Percentiles rank a stretch among this genome's conserved stretches.
These are phyloP conservation scores for Sapayoa aenigma DNA, from an alignment of 2,113 vertebrate genomes.

Conservation along the genomic window DNA sequence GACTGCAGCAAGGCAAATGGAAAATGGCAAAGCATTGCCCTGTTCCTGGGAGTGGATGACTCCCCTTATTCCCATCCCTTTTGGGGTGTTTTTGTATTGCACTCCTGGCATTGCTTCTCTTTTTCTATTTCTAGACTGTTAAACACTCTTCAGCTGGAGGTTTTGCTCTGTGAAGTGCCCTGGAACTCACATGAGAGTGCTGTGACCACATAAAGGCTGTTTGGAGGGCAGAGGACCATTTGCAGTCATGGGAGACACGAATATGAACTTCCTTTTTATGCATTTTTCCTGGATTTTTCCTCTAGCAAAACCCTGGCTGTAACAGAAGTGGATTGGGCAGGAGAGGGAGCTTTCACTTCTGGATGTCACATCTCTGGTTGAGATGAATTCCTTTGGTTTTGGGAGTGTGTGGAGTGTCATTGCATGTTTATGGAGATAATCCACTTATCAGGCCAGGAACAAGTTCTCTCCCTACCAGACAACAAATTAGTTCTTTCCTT, in stretches of 20 bases:
- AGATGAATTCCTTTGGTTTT: background rate
- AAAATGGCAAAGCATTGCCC: background rate
- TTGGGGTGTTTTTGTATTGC: background rate
- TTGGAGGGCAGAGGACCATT: background rate
- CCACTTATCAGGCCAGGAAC: slow-evolving; percentile 7
- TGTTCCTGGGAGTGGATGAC: background rate
- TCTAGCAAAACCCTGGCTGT: background rate
- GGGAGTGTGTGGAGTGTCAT: background rate
- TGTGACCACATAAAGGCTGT: background rate
- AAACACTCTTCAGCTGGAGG: background rate
- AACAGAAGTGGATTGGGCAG: background rate
- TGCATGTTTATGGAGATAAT: slow-evolving; percentile 9
- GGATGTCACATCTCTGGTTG: background rate
- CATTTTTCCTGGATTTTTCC: background rate
- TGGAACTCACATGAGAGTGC: fast-evolving
- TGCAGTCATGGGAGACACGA: background rate
- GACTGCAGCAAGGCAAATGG: background rate
- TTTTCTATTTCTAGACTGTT: background rate
- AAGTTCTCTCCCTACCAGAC: background rate
- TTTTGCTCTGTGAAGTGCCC: background rate
- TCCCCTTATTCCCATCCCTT: background rate
- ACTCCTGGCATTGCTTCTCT: fast-evolving
- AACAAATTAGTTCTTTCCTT: background rate
- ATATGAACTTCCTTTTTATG: background rate
- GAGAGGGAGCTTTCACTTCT: background rate